Conservation (phyloP, 1,140 invertebrate species). For the Drosophila equinoxialis region DNA sequence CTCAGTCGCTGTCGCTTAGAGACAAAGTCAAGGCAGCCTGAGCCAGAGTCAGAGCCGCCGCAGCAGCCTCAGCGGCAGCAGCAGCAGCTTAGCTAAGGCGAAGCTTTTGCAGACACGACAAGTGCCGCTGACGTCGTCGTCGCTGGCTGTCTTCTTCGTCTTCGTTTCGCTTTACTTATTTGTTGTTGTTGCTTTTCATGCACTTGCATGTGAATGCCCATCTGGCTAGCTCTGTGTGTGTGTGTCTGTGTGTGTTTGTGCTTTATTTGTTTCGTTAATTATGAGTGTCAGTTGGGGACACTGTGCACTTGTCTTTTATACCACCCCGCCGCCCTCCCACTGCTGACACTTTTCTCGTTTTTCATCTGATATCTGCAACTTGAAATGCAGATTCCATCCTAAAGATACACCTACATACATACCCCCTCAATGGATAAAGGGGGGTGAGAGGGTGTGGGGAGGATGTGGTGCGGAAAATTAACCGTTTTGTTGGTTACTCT, state of each 20-base stretch:
- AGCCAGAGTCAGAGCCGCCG: constrained; percentile 3
- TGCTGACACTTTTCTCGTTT: no score
- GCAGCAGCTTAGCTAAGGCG: constrained; percentile 26
- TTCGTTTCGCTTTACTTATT: constrained; percentile 26
- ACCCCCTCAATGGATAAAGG: neutral
- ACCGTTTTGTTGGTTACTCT: constrained; percentile 6
- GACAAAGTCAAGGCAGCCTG: constrained; percentile 60
- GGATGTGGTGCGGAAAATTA: neutral
- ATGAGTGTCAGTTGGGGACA: constrained; percentile 79
- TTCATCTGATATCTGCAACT: constrained; percentile 40
- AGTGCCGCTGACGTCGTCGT: constrained; percentile 52
- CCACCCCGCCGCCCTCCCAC: neutral
- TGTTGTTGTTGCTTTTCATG: constrained; percentile 22
- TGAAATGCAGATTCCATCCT: constrained; percentile 67
- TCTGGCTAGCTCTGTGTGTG: constrained; percentile 9
- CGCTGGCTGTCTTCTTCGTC: neutral
- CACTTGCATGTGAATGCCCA: constrained; percentile 25
- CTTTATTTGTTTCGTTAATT: constrained; percentile 82
- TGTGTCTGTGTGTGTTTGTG: constrained; percentile 37
- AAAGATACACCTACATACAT: constrained; percentile 47
- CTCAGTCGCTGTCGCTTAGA: constrained; percentile 32
- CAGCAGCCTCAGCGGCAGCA: constrained; percentile 22
- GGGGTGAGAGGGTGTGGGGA: neutral
- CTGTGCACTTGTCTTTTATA: constrained; percentile 39
- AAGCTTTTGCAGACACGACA: constrained; percentile 75